Conservation (phyloP, 2,113 vertebrate species). For the Lampris megalopsis region DNA sequence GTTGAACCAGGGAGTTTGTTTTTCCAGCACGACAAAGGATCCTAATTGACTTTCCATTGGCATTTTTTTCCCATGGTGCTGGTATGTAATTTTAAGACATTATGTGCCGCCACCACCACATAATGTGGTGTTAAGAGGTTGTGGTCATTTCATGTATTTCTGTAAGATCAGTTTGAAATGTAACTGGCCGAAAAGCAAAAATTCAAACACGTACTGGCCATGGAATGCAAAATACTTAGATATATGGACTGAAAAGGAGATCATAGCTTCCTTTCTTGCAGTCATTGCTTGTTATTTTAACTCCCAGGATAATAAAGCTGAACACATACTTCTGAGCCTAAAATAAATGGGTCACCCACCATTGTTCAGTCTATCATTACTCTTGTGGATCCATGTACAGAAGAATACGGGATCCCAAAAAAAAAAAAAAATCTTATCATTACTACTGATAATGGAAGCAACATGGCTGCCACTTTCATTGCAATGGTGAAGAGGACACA, state of each 20-base stretch:
- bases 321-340: constrained; percentile 32
- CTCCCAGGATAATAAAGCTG: constrained; percentile 19
- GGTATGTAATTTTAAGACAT: too few relatives aligned
- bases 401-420: constrained; percentile 26
- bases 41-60: too few relatives aligned
- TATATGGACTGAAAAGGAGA: constrained; percentile 40
- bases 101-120: too few relatives aligned
- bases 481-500: background rate
- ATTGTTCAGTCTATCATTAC: constrained; percentile 26
- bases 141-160: too few relatives aligned
- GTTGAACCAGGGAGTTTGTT: too few relatives aligned
- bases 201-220: background rate
- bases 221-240: constrained; percentile 23
- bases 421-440: constrained; percentile 14
- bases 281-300: constrained; percentile 38
- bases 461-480: too few relatives aligned
- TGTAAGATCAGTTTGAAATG: too few relatives aligned
- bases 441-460: too few relatives aligned
- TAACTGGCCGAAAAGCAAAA: too few relatives aligned
- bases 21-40: too few relatives aligned
- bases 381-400: constrained; percentile 23
- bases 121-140: too few relatives aligned
- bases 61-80: too few relatives aligned
- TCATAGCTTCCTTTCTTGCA: constrained; percentile 32
- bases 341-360: constrained; percentile 31